Percentiles rank a stretch among this genome's conserved stretches.
phyloP scores from a whole-genome alignment of 2,113 vertebrate species.

The Girardinichthys multiradiatus region DNA sequence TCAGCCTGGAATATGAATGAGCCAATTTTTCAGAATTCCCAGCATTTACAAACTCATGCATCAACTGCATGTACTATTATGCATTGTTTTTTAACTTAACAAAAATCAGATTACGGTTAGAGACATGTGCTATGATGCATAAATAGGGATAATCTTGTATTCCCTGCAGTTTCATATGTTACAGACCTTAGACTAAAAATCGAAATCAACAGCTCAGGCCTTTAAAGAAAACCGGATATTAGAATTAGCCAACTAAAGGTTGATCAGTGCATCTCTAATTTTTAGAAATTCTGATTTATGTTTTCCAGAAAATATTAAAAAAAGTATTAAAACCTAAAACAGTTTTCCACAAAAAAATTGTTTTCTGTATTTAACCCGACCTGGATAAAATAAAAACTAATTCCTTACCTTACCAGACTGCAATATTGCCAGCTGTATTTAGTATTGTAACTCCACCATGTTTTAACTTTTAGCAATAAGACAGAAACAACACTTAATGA shows the following conservation, averaged over 20 bases:
- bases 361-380: neutral
- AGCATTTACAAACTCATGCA: too few relatives aligned
- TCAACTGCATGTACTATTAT: neutral
- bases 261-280: neutral
- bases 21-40: too few relatives aligned
- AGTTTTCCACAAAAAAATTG: neutral
- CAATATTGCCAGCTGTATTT: constrained; percentile 4
- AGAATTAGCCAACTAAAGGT: neutral
- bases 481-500: constrained; percentile 10
- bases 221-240: neutral
- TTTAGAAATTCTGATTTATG: neutral
- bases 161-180: neutral
- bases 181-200: neutral
- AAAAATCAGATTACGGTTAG: neutral
- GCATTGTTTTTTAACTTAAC: neutral
- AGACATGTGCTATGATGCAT: neutral
- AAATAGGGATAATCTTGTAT: neutral
- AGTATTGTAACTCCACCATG: constrained; percentile 9
- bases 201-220: neutral
- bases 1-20: neutral
- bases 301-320: neutral
- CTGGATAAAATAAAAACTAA: neutral
- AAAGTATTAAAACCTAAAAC: neutral
- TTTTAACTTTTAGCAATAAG: constrained; percentile 22
- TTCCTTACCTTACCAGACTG: neutral